Conservation (phyloP, 2,113 vertebrate species). For the Ammodytes marinus region DNA sequence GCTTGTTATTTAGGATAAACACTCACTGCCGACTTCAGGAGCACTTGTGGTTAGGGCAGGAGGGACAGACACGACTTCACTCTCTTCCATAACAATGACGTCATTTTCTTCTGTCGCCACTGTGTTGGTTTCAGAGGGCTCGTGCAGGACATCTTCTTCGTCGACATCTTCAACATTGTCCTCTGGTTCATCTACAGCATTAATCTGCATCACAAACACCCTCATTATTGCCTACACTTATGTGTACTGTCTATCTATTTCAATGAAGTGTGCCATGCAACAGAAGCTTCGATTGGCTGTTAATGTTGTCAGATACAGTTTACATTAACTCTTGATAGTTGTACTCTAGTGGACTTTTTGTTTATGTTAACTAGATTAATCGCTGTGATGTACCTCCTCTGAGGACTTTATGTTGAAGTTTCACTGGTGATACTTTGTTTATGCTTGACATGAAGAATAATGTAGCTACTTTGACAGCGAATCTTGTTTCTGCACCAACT, state of each 20-base stretch:
- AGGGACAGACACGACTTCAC: slow-evolving; percentile 29
- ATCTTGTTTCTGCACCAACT: background rate
- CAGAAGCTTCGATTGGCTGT: slow-evolving; percentile 7
- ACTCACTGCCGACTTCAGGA: slow-evolving; percentile 69
- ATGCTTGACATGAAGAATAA: background rate
- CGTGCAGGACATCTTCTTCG: slow-evolving; percentile 35
- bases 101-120: slow-evolving; percentile 48
- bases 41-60: slow-evolving; percentile 3
- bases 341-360: background rate
- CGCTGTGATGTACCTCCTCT: background rate
- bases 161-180: slow-evolving; percentile 28
- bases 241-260: background rate
- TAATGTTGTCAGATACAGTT: background rate
- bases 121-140: slow-evolving; percentile 41
- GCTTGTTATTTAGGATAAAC: background rate
- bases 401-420: background rate
- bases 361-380: background rate
- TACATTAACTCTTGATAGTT: background rate
- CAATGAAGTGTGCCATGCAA: background rate
- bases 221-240: background rate
- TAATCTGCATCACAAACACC: slow-evolving; percentile 66
- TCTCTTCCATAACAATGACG: slow-evolving; percentile 74
- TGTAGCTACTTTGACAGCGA: background rate
- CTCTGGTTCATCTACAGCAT: slow-evolving; percentile 43
- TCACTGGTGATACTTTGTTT: background rate